Evolutionary conservation across 2,888 invertebrate species (phyloP).

Genomic region (Nomada ferruginata): DNA sequence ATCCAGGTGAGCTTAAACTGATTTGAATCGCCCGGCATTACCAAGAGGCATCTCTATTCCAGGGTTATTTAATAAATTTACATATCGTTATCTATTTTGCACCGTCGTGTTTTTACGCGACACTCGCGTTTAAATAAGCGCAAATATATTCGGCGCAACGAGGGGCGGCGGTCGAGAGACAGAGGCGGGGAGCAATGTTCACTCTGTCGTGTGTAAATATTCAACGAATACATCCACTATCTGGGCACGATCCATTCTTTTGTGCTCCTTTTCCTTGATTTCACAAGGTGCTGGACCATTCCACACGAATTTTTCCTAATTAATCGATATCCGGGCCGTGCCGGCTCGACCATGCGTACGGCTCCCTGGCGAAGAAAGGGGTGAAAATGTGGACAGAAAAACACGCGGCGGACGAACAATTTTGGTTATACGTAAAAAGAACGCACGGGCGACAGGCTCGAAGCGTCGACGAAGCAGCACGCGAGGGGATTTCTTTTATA

Average conservation of each 20-base stretch:
- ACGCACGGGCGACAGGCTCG: slow-evolving; percentile 1
- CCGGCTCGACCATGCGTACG: slow-evolving; percentile 54
- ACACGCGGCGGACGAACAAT: slow-evolving; percentile 43
- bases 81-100: background rate
- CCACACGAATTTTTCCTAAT: slow-evolving; percentile 68
- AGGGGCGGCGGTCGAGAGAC: slow-evolving; percentile 2
- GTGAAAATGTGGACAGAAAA: slow-evolving; percentile 49
- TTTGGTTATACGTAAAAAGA: slow-evolving; percentile 27
- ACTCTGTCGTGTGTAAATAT: slow-evolving; percentile 17
- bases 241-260: background rate
- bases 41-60: background rate
- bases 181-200: background rate
- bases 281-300: slow-evolving; percentile 52
- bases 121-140: slow-evolving; percentile 1
- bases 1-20: background rate
- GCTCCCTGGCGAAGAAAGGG: slow-evolving; percentile 42
- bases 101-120: background rate
- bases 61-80: background rate
- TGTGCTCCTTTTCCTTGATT: slow-evolving; percentile 32
- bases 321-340: slow-evolving; percentile 70
- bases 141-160: slow-evolving; percentile 17
- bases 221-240: slow-evolving; percentile 18
- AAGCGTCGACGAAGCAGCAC: background rate
- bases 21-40: background rate
- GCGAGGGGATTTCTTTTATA: slow-evolving; percentile 9